These are phyloP conservation scores for Hydra vulgaris DNA, from an alignment of 30 jellyfish, hydroid and myxozoan species.

Conservation along the genomic window DNA sequence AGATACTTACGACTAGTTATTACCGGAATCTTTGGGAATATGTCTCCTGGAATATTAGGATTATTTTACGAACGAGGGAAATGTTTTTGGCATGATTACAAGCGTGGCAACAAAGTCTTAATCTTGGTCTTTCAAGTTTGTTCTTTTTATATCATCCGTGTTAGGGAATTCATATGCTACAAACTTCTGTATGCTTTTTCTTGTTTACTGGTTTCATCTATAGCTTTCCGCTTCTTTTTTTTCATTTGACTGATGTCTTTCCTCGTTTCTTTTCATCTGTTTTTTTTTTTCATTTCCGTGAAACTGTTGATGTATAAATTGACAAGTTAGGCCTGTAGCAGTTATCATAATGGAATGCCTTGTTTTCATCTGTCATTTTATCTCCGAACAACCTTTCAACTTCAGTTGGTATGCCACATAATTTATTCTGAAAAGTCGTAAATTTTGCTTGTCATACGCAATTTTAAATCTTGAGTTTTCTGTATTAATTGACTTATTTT, in stretches of 20 bases:
- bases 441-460: neutral
- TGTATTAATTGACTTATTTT: neutral
- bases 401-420: neutral
- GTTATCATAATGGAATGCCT: neutral
- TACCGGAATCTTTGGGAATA: too few species aligned
- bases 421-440: neutral
- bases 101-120: too few species aligned
- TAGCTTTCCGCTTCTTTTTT: neutral
- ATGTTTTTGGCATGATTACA: too few species aligned
- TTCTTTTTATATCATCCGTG: too few species aligned
- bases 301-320: neutral
- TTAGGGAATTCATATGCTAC: too few species aligned
- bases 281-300: neutral
- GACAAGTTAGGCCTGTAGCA: neutral
- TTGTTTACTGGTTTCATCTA: too few species aligned
- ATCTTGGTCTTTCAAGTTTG: too few species aligned
- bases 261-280: neutral
- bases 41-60: too few species aligned
- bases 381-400: neutral
- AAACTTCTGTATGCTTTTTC: too few species aligned
- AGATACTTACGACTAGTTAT: too few species aligned
- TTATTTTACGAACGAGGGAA: too few species aligned
- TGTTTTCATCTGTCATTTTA: neutral
- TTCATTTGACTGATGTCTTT: neutral
- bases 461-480: neutral